Conservation (phyloP, 2,113 vertebrate species). For the Melospiza georgiana region DNA sequence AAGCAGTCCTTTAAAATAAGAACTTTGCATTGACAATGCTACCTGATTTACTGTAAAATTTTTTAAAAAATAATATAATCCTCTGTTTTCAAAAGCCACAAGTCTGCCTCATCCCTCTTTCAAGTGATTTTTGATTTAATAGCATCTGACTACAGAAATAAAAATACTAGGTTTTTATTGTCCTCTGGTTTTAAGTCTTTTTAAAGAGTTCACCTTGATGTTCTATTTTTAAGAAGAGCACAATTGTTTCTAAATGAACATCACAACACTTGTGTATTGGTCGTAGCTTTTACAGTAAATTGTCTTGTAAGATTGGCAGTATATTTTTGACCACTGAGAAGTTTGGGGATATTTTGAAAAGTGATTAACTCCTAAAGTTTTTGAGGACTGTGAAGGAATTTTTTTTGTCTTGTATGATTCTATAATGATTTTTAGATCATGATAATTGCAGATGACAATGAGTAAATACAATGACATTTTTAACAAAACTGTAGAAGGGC, state of each 20-base stretch:
- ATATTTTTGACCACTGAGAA: background rate
- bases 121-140: background rate
- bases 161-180: background rate
- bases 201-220: background rate
- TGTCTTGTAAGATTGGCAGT: background rate
- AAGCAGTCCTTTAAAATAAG: background rate
- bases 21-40: background rate
- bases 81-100: background rate
- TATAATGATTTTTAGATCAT: background rate
- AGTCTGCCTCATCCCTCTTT: background rate
- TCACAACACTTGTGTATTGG: background rate
- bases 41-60: background rate
- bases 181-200: background rate
- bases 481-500: background rate
- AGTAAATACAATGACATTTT: background rate
- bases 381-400: background rate
- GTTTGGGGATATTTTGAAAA: background rate
- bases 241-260: background rate
- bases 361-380: background rate
- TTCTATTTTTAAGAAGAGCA: background rate
- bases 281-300: background rate
- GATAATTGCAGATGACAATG: background rate
- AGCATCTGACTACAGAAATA: background rate
- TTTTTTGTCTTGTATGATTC: background rate
- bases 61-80: background rate